Conservation (phyloP, 2,113 vertebrate species). For the Passerina amoena region DNA sequence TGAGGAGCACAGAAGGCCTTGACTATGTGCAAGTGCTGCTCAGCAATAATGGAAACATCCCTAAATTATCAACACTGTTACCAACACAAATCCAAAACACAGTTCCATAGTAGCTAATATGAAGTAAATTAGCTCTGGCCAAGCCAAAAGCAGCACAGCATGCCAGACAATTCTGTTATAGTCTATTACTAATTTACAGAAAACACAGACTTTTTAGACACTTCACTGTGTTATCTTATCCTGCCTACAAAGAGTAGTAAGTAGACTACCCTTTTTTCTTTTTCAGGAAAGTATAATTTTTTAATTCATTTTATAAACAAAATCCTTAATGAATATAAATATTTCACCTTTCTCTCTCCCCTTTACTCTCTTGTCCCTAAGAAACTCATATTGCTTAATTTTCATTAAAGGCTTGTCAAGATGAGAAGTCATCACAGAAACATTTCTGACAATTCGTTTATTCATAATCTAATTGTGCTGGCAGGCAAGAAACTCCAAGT, state of each 20-base stretch:
- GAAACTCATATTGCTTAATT: not conserved
- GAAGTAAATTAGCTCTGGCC: not conserved
- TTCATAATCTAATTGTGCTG: conserved; percentile 36
- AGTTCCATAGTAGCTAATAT: not conserved
- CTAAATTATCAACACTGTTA: not conserved
- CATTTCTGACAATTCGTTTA: conserved; percentile 47
- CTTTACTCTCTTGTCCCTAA: not conserved
- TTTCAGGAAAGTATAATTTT: not conserved
- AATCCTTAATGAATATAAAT: not conserved
- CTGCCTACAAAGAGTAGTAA: not conserved
- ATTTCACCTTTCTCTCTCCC: conserved; percentile 5
- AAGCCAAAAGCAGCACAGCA: not conserved
- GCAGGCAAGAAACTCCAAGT: conserved; percentile 29
- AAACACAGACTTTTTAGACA: not conserved
- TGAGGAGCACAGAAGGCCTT: not conserved
- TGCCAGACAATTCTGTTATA: not conserved
- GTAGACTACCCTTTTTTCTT: not conserved
- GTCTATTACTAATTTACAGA: not conserved
- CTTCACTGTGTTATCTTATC: not conserved
- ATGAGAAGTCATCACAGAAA: conserved; percentile 57
- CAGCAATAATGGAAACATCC: not conserved
- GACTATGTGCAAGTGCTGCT: not conserved
- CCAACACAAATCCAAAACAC: not conserved
- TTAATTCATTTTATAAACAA: not conserved
- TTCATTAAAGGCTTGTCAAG: conserved; percentile 50